phyloP scores from a whole-genome alignment of 2,888 invertebrate genomes.

The Anthoptus insignis region DNA sequence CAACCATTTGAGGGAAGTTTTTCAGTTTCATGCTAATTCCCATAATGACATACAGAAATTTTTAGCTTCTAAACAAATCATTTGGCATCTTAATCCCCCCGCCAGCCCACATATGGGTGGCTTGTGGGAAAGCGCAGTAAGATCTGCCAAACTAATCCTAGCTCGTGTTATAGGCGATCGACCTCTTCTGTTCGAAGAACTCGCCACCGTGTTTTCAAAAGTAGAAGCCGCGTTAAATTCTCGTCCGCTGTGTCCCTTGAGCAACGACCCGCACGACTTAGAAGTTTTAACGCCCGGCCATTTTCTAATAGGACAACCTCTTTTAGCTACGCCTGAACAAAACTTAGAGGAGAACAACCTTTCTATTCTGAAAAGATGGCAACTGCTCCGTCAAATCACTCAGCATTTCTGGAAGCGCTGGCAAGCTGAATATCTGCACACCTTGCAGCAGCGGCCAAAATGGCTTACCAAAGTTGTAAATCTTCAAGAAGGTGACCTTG shows the following conservation, averaged over 20 bases:
- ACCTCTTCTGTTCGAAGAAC: slow-evolving; percentile 9
- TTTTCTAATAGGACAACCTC: slow-evolving; percentile 39
- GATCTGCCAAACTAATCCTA: slow-evolving; percentile 40
- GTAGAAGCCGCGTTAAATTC: slow-evolving; percentile 44
- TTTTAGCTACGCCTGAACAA: slow-evolving; percentile 27
- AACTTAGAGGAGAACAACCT: not conserved
- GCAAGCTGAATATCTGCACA: slow-evolving; percentile 25
- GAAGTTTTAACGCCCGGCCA: slow-evolving; percentile 38
- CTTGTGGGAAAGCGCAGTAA: slow-evolving; percentile 18
- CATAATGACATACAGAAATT: slow-evolving; percentile 43
- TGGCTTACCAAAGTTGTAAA: slow-evolving; percentile 12
- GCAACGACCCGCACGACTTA: slow-evolving; percentile 55
- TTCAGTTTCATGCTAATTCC: slow-evolving; percentile 39
- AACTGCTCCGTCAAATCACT: slow-evolving; percentile 28
- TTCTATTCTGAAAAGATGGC: slow-evolving; percentile 18
- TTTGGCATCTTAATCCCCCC: slow-evolving; percentile 32
- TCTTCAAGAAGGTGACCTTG: slow-evolving; percentile 13
- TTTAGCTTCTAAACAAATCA: slow-evolving; percentile 11
- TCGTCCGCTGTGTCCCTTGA: slow-evolving; percentile 35
- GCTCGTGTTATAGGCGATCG: slow-evolving; percentile 47
- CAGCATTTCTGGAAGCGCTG: slow-evolving; percentile 38
- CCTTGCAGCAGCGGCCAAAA: slow-evolving; percentile 29
- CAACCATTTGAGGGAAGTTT: slow-evolving; percentile 38
- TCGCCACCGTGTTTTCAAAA: slow-evolving; percentile 40
- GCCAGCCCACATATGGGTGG: slow-evolving; percentile 16